Evolutionary conservation across 2,888 invertebrate genomes (phyloP).

Genomic region (Stenichneumon culpator): DNA sequence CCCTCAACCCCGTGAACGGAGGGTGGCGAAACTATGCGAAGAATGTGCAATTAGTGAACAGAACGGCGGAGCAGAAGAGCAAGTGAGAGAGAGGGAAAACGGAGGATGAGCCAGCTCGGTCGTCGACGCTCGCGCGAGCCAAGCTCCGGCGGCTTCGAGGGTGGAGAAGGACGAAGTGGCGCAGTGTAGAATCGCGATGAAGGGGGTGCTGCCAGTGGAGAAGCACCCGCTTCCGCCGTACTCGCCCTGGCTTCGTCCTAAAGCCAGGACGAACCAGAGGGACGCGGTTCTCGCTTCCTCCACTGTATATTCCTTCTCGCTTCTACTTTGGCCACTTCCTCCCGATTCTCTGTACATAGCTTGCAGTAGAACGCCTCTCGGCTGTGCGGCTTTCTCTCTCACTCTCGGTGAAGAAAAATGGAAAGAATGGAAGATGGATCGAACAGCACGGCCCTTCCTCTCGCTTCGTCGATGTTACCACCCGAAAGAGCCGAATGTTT

Average conservation of each 20-base stretch:
- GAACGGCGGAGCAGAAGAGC: constrained; percentile 87
- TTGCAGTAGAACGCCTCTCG: not conserved
- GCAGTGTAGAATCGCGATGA: constrained; percentile 64
- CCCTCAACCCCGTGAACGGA: constrained; percentile 69
- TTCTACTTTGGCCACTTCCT: constrained; percentile 22
- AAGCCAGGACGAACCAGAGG: constrained; percentile 65
- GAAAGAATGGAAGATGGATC: constrained; percentile 85
- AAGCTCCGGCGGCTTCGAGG: constrained; percentile 46
- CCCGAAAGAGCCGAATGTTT: constrained; percentile 49
- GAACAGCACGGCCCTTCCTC: constrained; percentile 74
- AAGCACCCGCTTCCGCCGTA: constrained; percentile 36
- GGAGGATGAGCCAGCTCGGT: constrained; percentile 74
- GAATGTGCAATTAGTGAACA: constrained; percentile 98
- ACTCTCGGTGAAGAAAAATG: constrained; percentile 78
- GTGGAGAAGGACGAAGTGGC: constrained; percentile 72
- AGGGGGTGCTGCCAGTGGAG: constrained; percentile 65
- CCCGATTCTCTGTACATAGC: constrained; percentile 20
- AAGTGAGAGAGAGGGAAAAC: constrained; percentile 86
- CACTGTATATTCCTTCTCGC: constrained; percentile 33
- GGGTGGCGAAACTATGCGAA: constrained; percentile 96
- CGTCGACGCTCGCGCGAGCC: not conserved
- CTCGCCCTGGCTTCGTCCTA: constrained; percentile 32
- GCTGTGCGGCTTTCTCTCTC: constrained; percentile 3
- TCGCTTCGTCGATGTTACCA: constrained; percentile 53
- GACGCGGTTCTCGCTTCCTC: constrained; percentile 49